phyloP scores from a whole-genome alignment of 2,113 vertebrate species.

The Podarcis muralis region DNA sequence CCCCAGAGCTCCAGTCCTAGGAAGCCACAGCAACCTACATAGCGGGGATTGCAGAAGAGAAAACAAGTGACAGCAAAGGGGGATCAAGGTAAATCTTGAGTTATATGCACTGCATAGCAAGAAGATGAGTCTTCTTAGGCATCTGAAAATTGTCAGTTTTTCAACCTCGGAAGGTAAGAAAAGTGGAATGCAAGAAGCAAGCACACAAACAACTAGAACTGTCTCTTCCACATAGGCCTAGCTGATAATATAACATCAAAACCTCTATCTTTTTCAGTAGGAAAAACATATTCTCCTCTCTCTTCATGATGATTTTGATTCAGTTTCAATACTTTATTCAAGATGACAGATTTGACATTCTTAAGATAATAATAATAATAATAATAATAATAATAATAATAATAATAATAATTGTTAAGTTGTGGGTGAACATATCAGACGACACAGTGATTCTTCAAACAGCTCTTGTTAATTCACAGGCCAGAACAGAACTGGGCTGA shows the following conservation, averaged over 20 bases:
- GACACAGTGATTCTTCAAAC: too few species aligned
- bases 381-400: too few species aligned
- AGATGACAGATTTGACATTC: neutral
- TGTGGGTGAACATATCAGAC: too few species aligned
- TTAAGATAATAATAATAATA: neutral
- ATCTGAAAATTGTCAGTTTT: slow-evolving; percentile 10
- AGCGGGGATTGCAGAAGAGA: neutral
- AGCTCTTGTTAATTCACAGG: too few species aligned
- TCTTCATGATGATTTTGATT: neutral
- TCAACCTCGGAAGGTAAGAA: neutral
- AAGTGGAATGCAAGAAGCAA: neutral
- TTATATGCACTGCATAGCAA: slow-evolving; percentile 1
- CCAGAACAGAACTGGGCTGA: too few species aligned
- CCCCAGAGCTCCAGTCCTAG: neutral
- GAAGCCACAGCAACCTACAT: neutral
- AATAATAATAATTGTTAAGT: too few species aligned
- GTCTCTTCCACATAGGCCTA: neutral
- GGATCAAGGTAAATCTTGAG: slow-evolving; percentile 2
- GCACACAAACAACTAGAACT: neutral
- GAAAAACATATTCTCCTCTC: neutral
- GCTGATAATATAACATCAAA: neutral
- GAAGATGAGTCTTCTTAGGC: neutral
- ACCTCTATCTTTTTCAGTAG: neutral
- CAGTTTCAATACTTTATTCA: neutral
- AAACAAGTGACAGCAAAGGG: neutral